Evolutionary conservation across 2,888 invertebrate genomes (phyloP).

Genomic region (Morinoia aosen): DNA sequence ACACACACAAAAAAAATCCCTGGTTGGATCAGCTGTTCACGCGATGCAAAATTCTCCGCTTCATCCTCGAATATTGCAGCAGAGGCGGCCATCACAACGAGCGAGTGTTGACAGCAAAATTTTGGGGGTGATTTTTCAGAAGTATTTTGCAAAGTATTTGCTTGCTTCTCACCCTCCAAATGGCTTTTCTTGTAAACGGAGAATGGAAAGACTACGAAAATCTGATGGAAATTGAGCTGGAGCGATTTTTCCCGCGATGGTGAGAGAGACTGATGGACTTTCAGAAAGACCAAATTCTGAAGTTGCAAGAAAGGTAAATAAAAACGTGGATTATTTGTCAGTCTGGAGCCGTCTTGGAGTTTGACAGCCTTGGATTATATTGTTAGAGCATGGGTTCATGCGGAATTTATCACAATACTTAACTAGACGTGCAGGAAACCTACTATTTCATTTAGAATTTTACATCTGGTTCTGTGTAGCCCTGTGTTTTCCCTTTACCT

Average conservation of each 20-base stretch:
- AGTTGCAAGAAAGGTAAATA: neutral
- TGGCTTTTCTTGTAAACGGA: neutral
- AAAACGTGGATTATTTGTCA: neutral
- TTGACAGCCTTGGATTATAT: no score
- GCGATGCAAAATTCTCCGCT: neutral
- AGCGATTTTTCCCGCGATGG: neutral
- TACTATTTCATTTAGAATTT: no score
- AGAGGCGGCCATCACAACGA: neutral
- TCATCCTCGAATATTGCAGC: neutral
- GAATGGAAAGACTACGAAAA: neutral
- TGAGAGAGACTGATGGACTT: neutral
- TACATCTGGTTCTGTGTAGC: no score
- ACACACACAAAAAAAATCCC: neutral
- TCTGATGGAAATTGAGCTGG: neutral
- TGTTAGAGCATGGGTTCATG: no score
- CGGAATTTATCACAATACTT: no score
- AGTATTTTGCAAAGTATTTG: conserved; percentile 33
- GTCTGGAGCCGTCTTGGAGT: no score
- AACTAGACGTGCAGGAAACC: no score
- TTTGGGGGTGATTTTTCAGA: neutral
- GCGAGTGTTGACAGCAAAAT: conserved; percentile 7
- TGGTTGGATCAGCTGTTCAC: neutral
- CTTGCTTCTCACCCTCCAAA: neutral
- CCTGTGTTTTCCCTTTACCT: no score
- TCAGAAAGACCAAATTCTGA: neutral